Evolutionary conservation across 2,113 vertebrate species (phyloP).

Genomic region (Esox niger): DNA sequence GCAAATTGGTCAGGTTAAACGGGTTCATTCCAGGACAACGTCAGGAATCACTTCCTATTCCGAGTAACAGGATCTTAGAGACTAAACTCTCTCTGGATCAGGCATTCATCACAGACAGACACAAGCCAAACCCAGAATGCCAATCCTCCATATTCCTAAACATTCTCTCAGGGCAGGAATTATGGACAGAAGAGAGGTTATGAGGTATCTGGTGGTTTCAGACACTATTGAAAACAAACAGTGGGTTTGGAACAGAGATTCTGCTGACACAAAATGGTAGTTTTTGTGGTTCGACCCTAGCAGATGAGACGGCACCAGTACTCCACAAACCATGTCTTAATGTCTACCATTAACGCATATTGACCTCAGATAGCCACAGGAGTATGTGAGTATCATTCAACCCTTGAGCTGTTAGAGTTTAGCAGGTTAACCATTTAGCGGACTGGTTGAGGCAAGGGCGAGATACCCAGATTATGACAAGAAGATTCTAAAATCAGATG

Average conservation of each 20-base stretch:
- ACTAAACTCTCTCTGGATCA: conserved; percentile 52
- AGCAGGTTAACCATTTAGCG: conserved; percentile 8
- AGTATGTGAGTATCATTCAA: conserved; percentile 10
- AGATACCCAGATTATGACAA: too few species aligned
- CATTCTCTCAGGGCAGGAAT: conserved; percentile 20
- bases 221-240: conserved; percentile 36
- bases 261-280: conserved; percentile 43
- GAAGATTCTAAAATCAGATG: too few species aligned
- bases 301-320: conserved; percentile 21
- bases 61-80: conserved; percentile 55
- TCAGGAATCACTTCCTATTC: conserved; percentile 48
- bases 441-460: conserved; percentile 22
- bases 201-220: conserved; percentile 1
- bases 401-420: too few species aligned
- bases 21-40: conserved; percentile 27
- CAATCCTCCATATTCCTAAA: conserved; percentile 9
- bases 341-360: conserved; percentile 23
- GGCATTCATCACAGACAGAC: conserved; percentile 39
- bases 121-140: conserved; percentile 58
- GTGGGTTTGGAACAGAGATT: conserved; percentile 38
- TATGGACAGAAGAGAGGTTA: conserved; percentile 5
- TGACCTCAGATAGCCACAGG: conserved; percentile 19
- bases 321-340: conserved; percentile 32
- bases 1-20: background rate
- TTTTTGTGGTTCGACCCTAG: conserved; percentile 41